Conservation (phyloP, 2,113 vertebrate genomes). For the Ceyx melanurus region DNA sequence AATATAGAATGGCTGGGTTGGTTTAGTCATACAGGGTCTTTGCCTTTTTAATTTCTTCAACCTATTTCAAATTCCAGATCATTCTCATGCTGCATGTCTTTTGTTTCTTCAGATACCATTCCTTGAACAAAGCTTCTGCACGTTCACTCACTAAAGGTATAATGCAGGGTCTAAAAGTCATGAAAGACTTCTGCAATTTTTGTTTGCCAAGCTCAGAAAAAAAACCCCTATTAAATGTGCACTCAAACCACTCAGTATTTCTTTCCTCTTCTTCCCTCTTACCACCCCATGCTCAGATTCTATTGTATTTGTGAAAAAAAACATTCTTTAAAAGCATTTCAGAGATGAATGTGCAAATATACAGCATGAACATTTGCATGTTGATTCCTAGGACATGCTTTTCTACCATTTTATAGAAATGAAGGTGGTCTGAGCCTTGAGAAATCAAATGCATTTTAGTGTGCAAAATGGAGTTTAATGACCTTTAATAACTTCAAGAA, state of each 20-base stretch:
- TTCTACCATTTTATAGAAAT: background rate
- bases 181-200: background rate
- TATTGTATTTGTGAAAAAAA: background rate
- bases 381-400: background rate
- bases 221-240: background rate
- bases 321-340: background rate
- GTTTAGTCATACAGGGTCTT: background rate
- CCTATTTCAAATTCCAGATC: conserved; percentile 15
- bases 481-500: conserved; percentile 18
- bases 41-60: background rate
- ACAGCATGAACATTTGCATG: background rate
- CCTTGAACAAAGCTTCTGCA: background rate
- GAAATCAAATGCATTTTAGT: background rate
- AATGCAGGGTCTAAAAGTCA: background rate
- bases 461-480: conserved; percentile 10
- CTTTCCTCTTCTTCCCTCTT: background rate
- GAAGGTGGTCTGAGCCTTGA: background rate
- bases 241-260: background rate
- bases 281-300: background rate
- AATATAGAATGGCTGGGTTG: conserved; percentile 8
- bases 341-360: background rate
- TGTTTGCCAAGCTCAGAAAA: background rate
- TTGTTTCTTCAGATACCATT: background rate
- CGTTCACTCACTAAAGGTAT: background rate
- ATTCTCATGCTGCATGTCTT: background rate